phyloP scores from a whole-genome alignment of 1,140 invertebrate species.

The Nylanderia fulva region DNA sequence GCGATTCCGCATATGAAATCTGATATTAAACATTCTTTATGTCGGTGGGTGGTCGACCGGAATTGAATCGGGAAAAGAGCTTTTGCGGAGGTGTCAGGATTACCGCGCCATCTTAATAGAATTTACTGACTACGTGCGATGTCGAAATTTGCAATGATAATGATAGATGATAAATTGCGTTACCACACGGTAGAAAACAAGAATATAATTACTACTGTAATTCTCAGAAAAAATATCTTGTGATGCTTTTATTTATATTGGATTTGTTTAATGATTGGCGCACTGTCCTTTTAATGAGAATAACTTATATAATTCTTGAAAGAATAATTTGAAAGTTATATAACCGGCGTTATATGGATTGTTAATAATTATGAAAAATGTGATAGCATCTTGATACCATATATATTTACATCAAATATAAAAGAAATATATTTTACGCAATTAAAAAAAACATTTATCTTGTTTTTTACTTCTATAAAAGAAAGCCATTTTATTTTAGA shows the following conservation, averaged over 20 bases:
- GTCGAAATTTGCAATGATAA: background rate
- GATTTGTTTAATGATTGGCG: no score
- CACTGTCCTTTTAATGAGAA: background rate
- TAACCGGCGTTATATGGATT: background rate
- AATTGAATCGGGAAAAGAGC: constrained; percentile 78
- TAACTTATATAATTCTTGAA: background rate
- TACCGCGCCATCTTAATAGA: background rate
- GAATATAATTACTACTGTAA: background rate
- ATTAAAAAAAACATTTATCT: no score
- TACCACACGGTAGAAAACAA: background rate
- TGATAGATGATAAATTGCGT: background rate
- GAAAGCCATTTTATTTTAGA: no score
- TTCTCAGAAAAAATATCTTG: background rate
- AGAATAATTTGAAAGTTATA: background rate
- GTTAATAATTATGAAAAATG: background rate
- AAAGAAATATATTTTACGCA: no score
- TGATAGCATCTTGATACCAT: no score
- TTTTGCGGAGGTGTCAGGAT: constrained; percentile 61
- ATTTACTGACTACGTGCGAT: background rate
- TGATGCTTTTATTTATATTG: background rate
- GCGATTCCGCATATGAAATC: constrained; percentile 80
- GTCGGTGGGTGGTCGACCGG: constrained; percentile 55
- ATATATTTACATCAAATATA: no score
- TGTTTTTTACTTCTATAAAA: no score
- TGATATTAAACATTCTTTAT: constrained; percentile 85